A percentile compares a stretch with the other conserved stretches of the same genome.
Conservation (phyloP, 2,888 invertebrate species). For the Polydrusus cervinus region DNA sequence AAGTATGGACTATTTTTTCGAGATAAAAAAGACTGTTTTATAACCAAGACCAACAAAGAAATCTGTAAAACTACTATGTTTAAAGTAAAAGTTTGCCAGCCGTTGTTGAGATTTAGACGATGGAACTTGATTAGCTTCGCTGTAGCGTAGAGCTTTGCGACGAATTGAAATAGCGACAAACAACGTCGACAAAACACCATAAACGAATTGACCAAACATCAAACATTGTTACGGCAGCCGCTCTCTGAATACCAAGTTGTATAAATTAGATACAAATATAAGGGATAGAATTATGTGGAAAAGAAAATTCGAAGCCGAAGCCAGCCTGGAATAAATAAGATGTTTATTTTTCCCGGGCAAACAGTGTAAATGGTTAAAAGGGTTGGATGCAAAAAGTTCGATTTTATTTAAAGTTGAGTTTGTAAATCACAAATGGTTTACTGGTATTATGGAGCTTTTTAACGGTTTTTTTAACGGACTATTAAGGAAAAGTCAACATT, state of each 20-base stretch:
- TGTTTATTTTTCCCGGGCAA: slow-evolving; percentile 13
- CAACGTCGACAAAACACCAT: slow-evolving; percentile 50
- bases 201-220: slow-evolving; percentile 71
- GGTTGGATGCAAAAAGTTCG: not conserved
- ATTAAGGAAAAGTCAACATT: too few relatives aligned
- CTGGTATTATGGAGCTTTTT: too few relatives aligned
- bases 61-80: slow-evolving; percentile 20
- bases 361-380: slow-evolving; percentile 4
- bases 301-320: slow-evolving; percentile 9
- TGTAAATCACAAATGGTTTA: too few relatives aligned
- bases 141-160: slow-evolving; percentile 37
- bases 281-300: slow-evolving; percentile 22
- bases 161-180: slow-evolving; percentile 38
- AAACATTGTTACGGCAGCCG: slow-evolving; percentile 68
- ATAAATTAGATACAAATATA: slow-evolving; percentile 38
- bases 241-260: slow-evolving; percentile 65
- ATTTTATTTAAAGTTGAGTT: not conserved
- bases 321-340: slow-evolving; percentile 10
- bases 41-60: slow-evolving; percentile 1
- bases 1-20: not conserved
- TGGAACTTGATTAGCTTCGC: slow-evolving; percentile 39
- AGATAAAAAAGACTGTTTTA: not conserved
- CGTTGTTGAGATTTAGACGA: slow-evolving; percentile 32
- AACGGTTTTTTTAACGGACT: too few relatives aligned
- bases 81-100: slow-evolving; percentile 22